phyloP scores from a whole-genome alignment of 2,888 invertebrate genomes.

The Protophormia terraenovae region DNA sequence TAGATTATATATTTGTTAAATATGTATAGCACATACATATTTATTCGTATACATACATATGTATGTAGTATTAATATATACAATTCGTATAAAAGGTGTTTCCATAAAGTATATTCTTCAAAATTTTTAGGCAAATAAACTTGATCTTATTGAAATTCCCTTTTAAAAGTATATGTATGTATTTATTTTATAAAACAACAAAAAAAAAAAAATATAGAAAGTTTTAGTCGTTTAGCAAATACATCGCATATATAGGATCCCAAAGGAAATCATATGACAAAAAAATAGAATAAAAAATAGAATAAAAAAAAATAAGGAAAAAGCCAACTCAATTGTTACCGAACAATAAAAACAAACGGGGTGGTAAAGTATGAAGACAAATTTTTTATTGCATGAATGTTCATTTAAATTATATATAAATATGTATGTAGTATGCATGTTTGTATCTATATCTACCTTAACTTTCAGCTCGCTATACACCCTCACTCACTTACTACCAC shows the following conservation, averaged over 20 bases:
- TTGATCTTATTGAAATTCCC: background rate
- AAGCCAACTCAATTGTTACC: constrained; percentile 3
- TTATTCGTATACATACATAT: background rate
- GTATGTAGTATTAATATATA: background rate
- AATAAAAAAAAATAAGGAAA: constrained; percentile 4
- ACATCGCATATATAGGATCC: constrained; percentile 12
- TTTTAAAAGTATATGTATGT: background rate
- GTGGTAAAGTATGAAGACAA: constrained; percentile 10
- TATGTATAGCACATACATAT: background rate
- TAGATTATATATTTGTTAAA: no score
- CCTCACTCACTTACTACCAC: background rate
- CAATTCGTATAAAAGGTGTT: background rate
- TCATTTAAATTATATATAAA: background rate
- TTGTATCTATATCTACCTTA: background rate
- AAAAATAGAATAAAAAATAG: constrained; percentile 14
- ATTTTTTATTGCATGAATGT: no score
- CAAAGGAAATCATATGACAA: constrained; percentile 55
- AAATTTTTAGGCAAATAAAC: background rate
- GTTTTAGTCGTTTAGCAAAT: background rate
- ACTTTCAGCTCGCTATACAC: background rate
- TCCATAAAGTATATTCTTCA: background rate
- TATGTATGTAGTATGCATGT: background rate
- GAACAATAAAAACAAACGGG: constrained; percentile 23
- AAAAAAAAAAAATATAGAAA: background rate
- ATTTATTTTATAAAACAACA: no score